phyloP scores from a whole-genome alignment of 2,113 vertebrate species.

The Protomyctophum bolini region DNA sequence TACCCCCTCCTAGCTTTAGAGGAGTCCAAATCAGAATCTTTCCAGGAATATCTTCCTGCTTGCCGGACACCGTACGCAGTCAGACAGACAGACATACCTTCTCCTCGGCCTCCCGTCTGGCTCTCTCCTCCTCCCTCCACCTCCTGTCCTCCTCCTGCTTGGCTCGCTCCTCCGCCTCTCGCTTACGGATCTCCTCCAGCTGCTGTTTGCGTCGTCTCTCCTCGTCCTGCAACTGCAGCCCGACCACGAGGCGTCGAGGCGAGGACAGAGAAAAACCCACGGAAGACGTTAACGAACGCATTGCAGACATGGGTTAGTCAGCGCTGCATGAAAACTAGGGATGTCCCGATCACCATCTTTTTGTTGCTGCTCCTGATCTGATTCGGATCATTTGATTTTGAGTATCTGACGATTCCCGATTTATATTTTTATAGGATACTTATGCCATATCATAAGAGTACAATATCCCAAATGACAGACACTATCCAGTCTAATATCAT shows the following conservation, averaged over 20 bases:
- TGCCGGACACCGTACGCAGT: not conserved
- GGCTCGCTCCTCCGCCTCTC: slow-evolving; percentile 91
- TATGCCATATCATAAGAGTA: too few relatives aligned
- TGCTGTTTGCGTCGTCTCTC: slow-evolving; percentile 94
- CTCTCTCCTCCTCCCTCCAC: slow-evolving; percentile 91
- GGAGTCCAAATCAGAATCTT: too few relatives aligned
- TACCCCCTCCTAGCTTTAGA: too few relatives aligned
- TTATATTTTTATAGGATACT: too few relatives aligned
- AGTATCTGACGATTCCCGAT: too few relatives aligned
- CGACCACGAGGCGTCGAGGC: not conserved
- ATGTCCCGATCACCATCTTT: too few relatives aligned
- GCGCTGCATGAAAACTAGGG: too few relatives aligned
- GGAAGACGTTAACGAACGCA: slow-evolving; percentile 14
- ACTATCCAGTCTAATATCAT: too few relatives aligned
- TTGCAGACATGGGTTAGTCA: not conserved
- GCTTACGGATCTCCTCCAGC: slow-evolving; percentile 91
- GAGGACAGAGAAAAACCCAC: not conserved
- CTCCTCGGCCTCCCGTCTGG: slow-evolving; percentile 87
- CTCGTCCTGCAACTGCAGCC: slow-evolving; percentile 93
- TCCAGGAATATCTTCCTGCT: not conserved
- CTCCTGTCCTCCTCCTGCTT: slow-evolving; percentile 91
- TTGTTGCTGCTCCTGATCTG: too few relatives aligned
- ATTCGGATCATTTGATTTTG: too few relatives aligned
- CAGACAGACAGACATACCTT: slow-evolving; percentile 82
- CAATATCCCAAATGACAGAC: too few relatives aligned